Evolutionary conservation across 2,113 vertebrate genomes (phyloP), one percentile per base, ranked within the genome.

Genomic region (Uria aalge): DNA sequence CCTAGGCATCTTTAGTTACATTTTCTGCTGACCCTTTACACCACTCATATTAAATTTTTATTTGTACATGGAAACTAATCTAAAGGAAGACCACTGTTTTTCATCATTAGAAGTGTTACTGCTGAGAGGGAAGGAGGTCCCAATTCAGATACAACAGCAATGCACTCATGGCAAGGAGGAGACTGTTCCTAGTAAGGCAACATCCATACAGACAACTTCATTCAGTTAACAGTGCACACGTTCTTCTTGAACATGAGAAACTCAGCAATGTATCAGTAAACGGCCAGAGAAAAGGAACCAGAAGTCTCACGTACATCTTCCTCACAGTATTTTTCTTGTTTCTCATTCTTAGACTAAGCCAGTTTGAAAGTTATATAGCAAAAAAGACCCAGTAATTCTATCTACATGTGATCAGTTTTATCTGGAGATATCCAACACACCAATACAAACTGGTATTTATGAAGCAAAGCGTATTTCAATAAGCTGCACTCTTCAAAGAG

Each of bases 161-260:
- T 22, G 59, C 6, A 38, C 6, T 52, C 36, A 73, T 2, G 17
- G 30, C 59, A 96, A 87, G 13, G 57, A 45, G n/a, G 8, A 74
- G 29, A 26, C 2, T 16, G 17, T 38, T 85, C 15, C 23, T 15
- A 56, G 18, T 27, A 74, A 81, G 9, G 47, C 2, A 17, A 78
- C 53, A 21, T 75, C 29, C 24, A 36, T 12, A 50, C 0, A 7
- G 55, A 66, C 23, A 68, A 38, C 21, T 17, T 57, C 12, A 66
- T 3, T n/a, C 48, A 32, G 6, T 52, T 86, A 89, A 45, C 12
- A 15, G 8, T 15, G 6, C 10, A 57, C 4, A 15, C 0, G 1
- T 23, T 56, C 52, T 59, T 71, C 24, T 64, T 87, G 43, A 43
- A 81, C 3, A 20, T 14, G 7, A 84, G 41, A 74, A 93, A 73